These are phyloP conservation scores for Bubo scandiacus DNA, from an alignment of 2,113 vertebrate species.

Conservation along the genomic window DNA sequence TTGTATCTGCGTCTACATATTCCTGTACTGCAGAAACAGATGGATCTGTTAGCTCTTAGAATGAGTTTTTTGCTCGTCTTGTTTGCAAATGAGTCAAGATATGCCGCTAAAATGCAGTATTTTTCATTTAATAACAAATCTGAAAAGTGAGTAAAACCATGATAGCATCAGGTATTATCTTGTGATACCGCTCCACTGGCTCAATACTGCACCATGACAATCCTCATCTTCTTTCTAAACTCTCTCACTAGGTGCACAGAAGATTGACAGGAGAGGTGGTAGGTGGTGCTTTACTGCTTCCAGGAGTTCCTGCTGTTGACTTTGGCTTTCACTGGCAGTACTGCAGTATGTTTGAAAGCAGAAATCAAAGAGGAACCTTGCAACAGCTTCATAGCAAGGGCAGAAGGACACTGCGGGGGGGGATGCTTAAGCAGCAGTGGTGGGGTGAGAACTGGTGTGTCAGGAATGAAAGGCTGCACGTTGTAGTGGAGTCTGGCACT, in stretches of 20 bases:
- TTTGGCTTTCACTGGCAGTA: background rate
- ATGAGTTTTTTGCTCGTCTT: background rate
- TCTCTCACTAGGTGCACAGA: rapidly evolving
- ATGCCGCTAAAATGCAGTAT: background rate
- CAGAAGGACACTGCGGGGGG: background rate
- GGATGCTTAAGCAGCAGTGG: background rate
- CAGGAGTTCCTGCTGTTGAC: background rate
- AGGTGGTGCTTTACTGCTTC: background rate
- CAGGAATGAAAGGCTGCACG: background rate
- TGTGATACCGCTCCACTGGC: background rate
- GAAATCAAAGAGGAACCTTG: background rate
- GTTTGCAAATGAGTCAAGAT: background rate
- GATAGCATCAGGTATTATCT: background rate
- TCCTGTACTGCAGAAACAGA: background rate
- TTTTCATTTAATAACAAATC: background rate
- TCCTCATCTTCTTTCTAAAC: background rate
- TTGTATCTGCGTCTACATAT: background rate
- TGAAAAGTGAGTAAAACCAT: background rate
- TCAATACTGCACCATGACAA: background rate
- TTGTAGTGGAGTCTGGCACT: rapidly evolving
- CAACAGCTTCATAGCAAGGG: background rate
- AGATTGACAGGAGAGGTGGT: background rate
- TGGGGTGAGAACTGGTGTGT: background rate
- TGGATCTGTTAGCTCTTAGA: background rate
- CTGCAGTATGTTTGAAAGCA: background rate